A percentile compares a stretch with the other conserved stretches of the same genome.
Conservation (phyloP, 2,888 invertebrate species). For the Thereva nobilitata region DNA sequence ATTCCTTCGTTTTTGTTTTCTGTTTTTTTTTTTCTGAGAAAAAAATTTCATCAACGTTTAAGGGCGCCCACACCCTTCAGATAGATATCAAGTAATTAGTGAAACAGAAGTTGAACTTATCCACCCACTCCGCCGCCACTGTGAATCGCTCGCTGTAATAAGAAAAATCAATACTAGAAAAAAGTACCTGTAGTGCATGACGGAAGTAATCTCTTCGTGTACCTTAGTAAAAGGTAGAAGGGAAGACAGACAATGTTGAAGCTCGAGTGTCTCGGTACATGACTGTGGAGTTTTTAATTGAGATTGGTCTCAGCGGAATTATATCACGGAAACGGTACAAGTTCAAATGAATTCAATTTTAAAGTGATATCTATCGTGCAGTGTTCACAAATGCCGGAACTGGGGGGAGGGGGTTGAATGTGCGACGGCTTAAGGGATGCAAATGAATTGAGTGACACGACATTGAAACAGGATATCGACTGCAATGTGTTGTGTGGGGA, state of each 20-base stretch:
- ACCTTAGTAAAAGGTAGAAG: no score
- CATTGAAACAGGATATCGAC: no score
- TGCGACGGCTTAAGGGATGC: no score
- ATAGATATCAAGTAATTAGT: constrained; percentile 21
- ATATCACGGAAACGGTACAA: not conserved
- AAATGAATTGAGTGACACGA: no score
- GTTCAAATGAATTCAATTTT: not conserved
- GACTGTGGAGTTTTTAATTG: constrained; percentile 16
- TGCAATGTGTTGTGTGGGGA: no score
- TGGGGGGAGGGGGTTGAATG: no score
- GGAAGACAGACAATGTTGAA: no score
- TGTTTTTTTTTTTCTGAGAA: no score
- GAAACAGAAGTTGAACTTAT: not conserved
- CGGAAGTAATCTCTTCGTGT: no score
- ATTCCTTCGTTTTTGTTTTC: no score
- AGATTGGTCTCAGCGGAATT: constrained; percentile 20
- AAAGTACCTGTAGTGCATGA: constrained; percentile 1
- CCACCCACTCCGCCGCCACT: not conserved
- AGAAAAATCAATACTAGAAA: constrained; percentile 15
- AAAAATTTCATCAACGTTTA: not conserved
- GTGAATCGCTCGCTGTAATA: not conserved
- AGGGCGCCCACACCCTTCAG: not conserved
- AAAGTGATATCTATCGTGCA: not conserved
- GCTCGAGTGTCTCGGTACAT: no score
- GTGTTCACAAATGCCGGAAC: no score